A percentile compares a stretch with the other conserved stretches of the same genome.
These are phyloP conservation scores for Salminus brasiliensis DNA, from an alignment of 2,113 vertebrate species.

Conservation along the genomic window DNA sequence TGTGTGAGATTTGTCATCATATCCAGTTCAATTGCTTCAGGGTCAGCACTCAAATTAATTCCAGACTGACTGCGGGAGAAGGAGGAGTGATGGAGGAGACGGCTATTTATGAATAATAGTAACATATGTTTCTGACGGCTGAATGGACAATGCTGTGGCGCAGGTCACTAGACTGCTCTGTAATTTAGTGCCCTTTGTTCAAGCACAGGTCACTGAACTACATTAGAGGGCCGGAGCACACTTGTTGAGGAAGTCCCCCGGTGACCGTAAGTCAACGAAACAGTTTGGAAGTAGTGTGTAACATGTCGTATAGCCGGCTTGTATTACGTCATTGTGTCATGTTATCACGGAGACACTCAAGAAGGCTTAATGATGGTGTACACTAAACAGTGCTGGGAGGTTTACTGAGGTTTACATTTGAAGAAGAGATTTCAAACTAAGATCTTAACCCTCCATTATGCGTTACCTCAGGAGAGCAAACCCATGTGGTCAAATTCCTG, in stretches of 20 bases:
- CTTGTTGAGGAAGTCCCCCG: not conserved
- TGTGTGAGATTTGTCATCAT: slow-evolving; percentile 73
- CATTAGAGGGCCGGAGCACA: slow-evolving; percentile 26
- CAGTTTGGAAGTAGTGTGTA: not conserved
- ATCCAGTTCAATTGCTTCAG: slow-evolving; percentile 70
- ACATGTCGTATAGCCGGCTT: not conserved
- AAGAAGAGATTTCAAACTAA: not conserved
- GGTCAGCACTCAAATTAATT: slow-evolving; percentile 72
- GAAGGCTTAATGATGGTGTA: not conserved
- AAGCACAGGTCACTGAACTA: slow-evolving; percentile 36
- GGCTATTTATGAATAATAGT: slow-evolving; percentile 70
- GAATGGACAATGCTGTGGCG: slow-evolving; percentile 30
- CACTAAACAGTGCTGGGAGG: no score
- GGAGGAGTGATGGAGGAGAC: slow-evolving; percentile 55
- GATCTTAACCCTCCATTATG: not conserved
- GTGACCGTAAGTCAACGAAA: slow-evolving; percentile 20
- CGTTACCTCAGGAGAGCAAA: no score
- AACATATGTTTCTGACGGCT: slow-evolving; percentile 56
- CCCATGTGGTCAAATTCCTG: no score
- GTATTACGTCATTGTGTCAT: not conserved
- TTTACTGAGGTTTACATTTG: not conserved
- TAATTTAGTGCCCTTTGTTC: slow-evolving; percentile 47
- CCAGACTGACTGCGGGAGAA: slow-evolving; percentile 58
- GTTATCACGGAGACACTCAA: not conserved
- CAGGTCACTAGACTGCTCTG: slow-evolving; percentile 57